Evolutionary conservation across 2,797 vertebrate species (phyloP).

Genomic region (Propithecus perrieri): DNA sequence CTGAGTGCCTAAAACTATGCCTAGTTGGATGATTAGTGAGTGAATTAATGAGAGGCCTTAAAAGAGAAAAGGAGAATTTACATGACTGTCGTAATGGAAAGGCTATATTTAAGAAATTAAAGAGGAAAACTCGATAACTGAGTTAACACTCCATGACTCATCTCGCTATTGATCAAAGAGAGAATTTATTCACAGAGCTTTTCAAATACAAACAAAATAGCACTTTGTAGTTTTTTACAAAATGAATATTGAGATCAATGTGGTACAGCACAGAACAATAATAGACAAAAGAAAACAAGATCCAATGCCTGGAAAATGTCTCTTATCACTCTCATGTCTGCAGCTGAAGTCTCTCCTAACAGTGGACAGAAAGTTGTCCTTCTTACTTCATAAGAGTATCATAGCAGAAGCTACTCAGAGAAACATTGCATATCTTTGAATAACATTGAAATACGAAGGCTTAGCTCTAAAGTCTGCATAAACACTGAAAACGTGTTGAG

Average conservation of each 20-base stretch:
- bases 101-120: conserved; percentile 6
- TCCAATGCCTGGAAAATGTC: conserved; percentile 79
- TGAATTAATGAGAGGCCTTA: not conserved
- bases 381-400: conserved; percentile 78
- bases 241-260: conserved; percentile 91
- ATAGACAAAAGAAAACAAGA: conserved; percentile 82
- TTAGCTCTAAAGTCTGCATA: conserved; percentile 80
- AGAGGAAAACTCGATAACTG: not conserved
- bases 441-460: conserved; percentile 82
- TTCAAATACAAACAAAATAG: conserved; percentile 91
- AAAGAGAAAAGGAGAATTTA: not conserved
- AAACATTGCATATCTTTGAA: conserved; percentile 79
- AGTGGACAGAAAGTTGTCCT: conserved; percentile 69
- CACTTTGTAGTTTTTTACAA: conserved; percentile 89
- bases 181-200: conserved; percentile 96
- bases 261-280: conserved; percentile 89
- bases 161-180: conserved; percentile 82
- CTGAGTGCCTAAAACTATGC: not conserved
- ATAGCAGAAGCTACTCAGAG: conserved; percentile 81
- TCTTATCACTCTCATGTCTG: conserved; percentile 58
- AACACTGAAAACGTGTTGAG: conserved; percentile 77
- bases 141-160: not conserved
- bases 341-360: conserved; percentile 76
- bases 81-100: not conserved
- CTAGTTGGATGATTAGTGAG: not conserved